Base-by-base conservation (phyloP, 37 sponge, comb jelly and placozoan species). In the Chondrosia reniformis region DNA sequence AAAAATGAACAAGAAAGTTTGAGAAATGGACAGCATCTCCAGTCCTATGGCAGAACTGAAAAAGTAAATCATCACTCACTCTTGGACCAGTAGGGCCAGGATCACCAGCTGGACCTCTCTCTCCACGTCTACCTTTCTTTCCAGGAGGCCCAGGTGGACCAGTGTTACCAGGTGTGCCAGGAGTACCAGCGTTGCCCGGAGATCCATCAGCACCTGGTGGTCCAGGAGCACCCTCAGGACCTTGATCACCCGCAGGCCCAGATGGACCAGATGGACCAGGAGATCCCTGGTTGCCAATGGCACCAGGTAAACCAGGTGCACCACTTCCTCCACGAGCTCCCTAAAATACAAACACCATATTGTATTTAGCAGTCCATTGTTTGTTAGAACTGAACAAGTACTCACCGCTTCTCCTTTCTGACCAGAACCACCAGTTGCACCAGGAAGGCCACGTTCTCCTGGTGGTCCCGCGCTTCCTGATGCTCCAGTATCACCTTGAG, bases 1-100 rank as follows among this genome's bases (percentile, higher is more conserved):
- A 28, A 27, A 49, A 8, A 49, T 34, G 74, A 72, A 72, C 8
- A 22, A n/a, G n/a, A n/a, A n/a, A n/a, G n/a, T 37, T 8, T 9
- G 33, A 22, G 38, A 22, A 31, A 9, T 34, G 22, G 71, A 22
- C 31, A 24, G 10, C 31, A 37, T 7, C n/a, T 40, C 13, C n/a
- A 10, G 27, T 24, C 30, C n/a, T 10, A 63, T 12, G 24, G 24
- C 12, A n/a, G 30, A 27, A 24, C 24, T 9, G 30, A 19, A 63
- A 27, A 25, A 63, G 30, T 25, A 52, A 39, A 21, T 15, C 24
- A 39, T 21, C 15, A 56, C 86, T 64, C 54, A 85, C 86, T 57
- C 86, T 79, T 17, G 80, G 33, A n/a, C 88, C 88, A 31, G 74
- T 39, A 43, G 73, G 69, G 33, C 89, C 89, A 1, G 67, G 80